A percentile compares a stretch with the other conserved stretches of the same genome.
phyloP scores from a whole-genome alignment of 2,888 invertebrate species.

The Lathronympha strigana region DNA sequence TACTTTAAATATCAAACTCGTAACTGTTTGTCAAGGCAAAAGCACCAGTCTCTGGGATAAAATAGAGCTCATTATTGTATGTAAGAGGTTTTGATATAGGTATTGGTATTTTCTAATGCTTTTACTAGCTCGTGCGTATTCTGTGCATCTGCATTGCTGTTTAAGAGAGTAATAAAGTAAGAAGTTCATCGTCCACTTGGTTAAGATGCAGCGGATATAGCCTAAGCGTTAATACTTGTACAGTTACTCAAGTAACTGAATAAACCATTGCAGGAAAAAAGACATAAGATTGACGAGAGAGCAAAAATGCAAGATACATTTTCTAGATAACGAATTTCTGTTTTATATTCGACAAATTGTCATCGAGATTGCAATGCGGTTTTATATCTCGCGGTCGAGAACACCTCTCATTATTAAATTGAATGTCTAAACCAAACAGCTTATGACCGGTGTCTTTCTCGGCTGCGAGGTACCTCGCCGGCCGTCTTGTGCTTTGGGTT shows the following conservation, averaged over 20 bases:
- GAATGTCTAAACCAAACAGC: too few species aligned
- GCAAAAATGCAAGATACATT: too few species aligned
- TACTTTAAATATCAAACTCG: conserved; percentile 9
- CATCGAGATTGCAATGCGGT: too few species aligned
- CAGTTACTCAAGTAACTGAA: neutral
- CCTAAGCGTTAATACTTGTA: neutral
- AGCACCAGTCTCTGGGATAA: neutral
- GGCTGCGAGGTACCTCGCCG: too few species aligned
- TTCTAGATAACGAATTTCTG: too few species aligned
- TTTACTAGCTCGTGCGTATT: conserved; percentile 25
- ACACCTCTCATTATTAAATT: too few species aligned
- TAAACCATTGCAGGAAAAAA: too few species aligned
- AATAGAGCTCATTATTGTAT: neutral
- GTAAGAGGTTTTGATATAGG: neutral
- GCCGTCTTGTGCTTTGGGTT: too few species aligned
- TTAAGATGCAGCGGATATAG: neutral
- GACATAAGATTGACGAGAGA: too few species aligned
- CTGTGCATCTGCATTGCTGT: conserved; percentile 16
- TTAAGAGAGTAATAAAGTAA: conserved; percentile 16
- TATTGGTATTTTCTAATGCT: conserved; percentile 21
- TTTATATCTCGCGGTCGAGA: too few species aligned
- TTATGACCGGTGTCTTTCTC: too few species aligned
- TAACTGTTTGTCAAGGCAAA: neutral
- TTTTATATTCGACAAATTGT: too few species aligned
- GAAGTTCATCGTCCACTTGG: conserved; percentile 20